Base-by-base conservation (phyloP, 2,888 invertebrate genomes). In the Notodonta dromedarius region DNA sequence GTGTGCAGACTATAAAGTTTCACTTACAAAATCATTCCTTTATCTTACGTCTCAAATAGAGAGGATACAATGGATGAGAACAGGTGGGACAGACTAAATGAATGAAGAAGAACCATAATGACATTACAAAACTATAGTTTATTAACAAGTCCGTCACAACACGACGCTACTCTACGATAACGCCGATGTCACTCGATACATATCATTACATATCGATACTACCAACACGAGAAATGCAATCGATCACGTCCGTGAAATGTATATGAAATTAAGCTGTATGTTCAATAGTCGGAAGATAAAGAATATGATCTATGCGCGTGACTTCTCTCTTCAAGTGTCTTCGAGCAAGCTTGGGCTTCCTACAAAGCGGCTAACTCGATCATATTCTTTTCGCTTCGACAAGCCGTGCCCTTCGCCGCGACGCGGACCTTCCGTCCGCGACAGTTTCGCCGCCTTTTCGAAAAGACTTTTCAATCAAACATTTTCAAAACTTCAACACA, bases 401-500 rank as follows among this genome's bases (percentile, higher is more conserved):
- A 83, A 76, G 76, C 76, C 79, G 77, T 77, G 83, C 83, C 84
- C 84, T 84, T 86, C 86, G 86, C 86, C 85, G 80, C 83, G 77
- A 76, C 80, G 76, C 82, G 80, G 78, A 81, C 77, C 77, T 80
- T 80, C 79, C 81, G 82, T 81, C 84, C 82, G 84, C 82, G 82
- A 82, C 84, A 80, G 77, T 82, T 86, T 89, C 89, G 86, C 88
- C 86, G 88, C 89, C 88, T 80, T 87, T 91, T 89, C 86, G 84
- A 89, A 88, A 89, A 77, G 83, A 83, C 85, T 85, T 90, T 92
- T 92, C 91, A 88, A 90, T 86, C 86, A 90, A 91, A 93, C 84
- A 91, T 91, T 92, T 93, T 91, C 91, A 90, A 92, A 89, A 93
- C 93, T 94, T 93, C 92, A 91, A 93, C 87, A 91, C 88, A 93